These are phyloP conservation scores for Chymomyza costata DNA, from an alignment of 1,140 invertebrate genomes.

Conservation along the genomic window DNA sequence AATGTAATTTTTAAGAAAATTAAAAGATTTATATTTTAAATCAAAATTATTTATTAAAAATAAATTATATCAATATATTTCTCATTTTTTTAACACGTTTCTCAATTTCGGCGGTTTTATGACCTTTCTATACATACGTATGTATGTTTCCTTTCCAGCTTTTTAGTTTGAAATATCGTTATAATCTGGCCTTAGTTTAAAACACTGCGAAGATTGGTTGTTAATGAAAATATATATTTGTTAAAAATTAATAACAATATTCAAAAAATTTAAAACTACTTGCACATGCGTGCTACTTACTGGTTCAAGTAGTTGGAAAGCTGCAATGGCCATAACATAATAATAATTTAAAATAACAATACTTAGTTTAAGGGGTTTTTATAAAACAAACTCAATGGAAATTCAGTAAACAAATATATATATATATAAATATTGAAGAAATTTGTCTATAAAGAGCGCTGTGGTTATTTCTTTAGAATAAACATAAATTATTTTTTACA, in stretches of 20 bases:
- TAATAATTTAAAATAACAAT: slow-evolving; percentile 69
- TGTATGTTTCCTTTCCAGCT: no score
- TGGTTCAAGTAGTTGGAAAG: slow-evolving; percentile 43
- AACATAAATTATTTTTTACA: slow-evolving; percentile 22
- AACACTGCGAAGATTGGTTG: slow-evolving; percentile 4
- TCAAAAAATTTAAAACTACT: slow-evolving; percentile 48
- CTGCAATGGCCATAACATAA: slow-evolving; percentile 51
- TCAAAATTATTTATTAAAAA: no score
- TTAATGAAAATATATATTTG: slow-evolving; percentile 60
- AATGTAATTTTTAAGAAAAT: no score
- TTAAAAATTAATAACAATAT: slow-evolving; percentile 65
- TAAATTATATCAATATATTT: no score
- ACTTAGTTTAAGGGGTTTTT: slow-evolving; percentile 24
- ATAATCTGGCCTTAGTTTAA: no score
- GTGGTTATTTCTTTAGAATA: slow-evolving; percentile 3
- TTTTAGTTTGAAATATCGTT: no score
- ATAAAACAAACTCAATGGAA: slow-evolving; percentile 38
- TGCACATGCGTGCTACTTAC: slow-evolving; percentile 39
- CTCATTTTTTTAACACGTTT: no score
- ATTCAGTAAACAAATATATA: slow-evolving; percentile 33
- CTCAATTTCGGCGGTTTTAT: no score
- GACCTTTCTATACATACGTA: no score
- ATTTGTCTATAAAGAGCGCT: slow-evolving; percentile 29
- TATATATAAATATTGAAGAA: slow-evolving; percentile 16
- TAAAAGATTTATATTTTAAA: no score